Percentiles rank a stretch among this genome's conserved stretches.
phyloP scores from a whole-genome alignment of 2,888 invertebrate genomes.

The Rutpela maculata region DNA sequence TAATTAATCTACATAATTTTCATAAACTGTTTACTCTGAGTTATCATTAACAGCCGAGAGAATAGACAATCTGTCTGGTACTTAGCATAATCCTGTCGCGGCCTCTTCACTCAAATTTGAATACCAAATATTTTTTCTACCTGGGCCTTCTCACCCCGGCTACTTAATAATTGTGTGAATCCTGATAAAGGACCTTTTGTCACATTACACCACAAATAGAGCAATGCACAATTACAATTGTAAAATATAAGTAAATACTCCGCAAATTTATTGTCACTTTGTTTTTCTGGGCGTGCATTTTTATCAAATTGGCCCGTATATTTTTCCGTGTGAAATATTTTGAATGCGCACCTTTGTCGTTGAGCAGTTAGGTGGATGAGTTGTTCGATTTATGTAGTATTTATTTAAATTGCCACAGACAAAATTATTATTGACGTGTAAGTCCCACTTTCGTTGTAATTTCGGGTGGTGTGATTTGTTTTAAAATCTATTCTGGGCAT shows the following conservation, averaged over 20 bases:
- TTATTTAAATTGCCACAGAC: constrained; percentile 4
- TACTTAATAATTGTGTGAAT: constrained; percentile 4
- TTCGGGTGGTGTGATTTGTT: no score
- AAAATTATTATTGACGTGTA: no score
- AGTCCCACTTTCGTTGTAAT: no score
- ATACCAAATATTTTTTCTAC: constrained; percentile 49
- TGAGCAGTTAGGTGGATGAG: neutral
- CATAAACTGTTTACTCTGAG: constrained; percentile 49
- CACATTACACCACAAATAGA: constrained; percentile 55
- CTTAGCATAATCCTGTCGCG: constrained; percentile 50
- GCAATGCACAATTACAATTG: constrained; percentile 58
- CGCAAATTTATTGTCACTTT: constrained; percentile 55
- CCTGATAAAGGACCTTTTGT: constrained; percentile 29
- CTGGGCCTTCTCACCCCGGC: constrained; percentile 30
- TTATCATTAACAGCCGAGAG: constrained; percentile 53
- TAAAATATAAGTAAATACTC: constrained; percentile 59
- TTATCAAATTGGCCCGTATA: constrained; percentile 50
- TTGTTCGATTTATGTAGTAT: neutral
- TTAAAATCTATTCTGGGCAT: no score
- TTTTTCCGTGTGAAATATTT: constrained; percentile 33
- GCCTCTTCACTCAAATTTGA: constrained; percentile 45
- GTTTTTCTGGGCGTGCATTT: constrained; percentile 61
- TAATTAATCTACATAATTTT: constrained; percentile 23
- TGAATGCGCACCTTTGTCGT: constrained; percentile 9
- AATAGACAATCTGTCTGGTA: constrained; percentile 43